A percentile compares a stretch with the other conserved stretches of the same genome.
These are phyloP conservation scores for Carassius carassius DNA, from an alignment of 2,113 vertebrate genomes.

Conservation along the genomic window DNA sequence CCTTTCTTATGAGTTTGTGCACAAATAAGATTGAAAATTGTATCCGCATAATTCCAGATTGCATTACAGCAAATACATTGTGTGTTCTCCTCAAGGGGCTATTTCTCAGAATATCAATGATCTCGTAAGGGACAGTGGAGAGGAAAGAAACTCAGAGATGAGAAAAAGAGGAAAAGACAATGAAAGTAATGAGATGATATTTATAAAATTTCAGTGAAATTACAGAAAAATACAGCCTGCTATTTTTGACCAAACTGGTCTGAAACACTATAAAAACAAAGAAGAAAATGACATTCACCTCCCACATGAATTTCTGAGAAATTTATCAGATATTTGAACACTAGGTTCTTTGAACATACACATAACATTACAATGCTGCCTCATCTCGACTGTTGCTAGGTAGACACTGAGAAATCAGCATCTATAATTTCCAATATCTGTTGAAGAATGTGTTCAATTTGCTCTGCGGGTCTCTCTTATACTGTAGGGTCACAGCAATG, in stretches of 20 bases:
- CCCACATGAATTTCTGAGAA: neutral
- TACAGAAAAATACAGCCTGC: neutral
- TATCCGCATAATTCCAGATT: constrained; percentile 56
- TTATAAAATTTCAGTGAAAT: neutral
- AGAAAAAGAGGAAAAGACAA: constrained; percentile 9
- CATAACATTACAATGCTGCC: neutral
- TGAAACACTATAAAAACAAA: constrained; percentile 10
- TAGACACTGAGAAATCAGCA: constrained; percentile 6
- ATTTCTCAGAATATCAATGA: constrained; percentile 54
- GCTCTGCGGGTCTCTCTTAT: neutral
- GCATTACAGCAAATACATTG: constrained; percentile 57
- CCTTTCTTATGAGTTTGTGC: constrained; percentile 53
- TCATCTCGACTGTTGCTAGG: constrained; percentile 11
- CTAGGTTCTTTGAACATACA: constrained; percentile 1
- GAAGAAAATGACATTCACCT: constrained; percentile 17
- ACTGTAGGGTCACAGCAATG: neutral
- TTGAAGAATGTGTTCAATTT: neutral
- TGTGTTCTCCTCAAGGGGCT: constrained; percentile 48
- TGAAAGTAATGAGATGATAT: neutral
- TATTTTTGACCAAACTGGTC: neutral
- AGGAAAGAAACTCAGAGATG: constrained; percentile 20
- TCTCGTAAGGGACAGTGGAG: constrained; percentile 22
- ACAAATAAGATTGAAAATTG: constrained; percentile 59
- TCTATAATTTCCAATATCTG: neutral
- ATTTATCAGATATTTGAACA: constrained; percentile 12